Conservation (phyloP, 2,113 vertebrate species). For the Nannobrachium achirus region DNA sequence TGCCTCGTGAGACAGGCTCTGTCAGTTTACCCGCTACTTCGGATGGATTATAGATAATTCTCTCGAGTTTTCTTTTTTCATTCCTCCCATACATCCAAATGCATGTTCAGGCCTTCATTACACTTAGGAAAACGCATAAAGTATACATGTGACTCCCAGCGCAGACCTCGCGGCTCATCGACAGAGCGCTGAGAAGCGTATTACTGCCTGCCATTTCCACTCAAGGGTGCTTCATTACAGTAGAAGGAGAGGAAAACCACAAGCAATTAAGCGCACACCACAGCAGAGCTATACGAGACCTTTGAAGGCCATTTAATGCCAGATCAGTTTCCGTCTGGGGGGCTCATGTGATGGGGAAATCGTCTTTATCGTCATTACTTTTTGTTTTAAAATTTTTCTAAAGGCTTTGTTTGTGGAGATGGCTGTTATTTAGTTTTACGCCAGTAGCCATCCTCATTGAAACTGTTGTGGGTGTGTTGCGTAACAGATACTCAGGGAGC, state of each 20-base stretch:
- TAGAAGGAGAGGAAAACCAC: background rate
- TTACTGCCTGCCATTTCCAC: background rate
- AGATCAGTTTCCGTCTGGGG: conserved; percentile 1
- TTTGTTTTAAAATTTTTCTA: background rate
- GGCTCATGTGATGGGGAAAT: background rate
- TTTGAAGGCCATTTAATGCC: conserved; percentile 12
- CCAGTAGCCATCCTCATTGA: too few species aligned
- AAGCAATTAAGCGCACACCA: background rate
- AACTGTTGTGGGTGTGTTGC: too few species aligned
- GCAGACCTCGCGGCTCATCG: background rate
- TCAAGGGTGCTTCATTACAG: background rate
- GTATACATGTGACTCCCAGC: background rate
- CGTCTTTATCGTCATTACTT: background rate
- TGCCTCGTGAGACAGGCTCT: background rate
- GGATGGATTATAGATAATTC: background rate
- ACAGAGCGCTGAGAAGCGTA: background rate
- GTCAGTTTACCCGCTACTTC: background rate
- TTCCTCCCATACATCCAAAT: background rate
- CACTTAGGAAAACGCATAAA: background rate
- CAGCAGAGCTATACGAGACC: background rate
- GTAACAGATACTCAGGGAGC: background rate
- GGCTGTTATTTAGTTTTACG: too few species aligned
- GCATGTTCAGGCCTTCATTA: background rate
- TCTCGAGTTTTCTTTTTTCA: background rate
- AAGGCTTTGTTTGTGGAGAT: too few species aligned